Conservation (phyloP, 1,140 invertebrate species). For the Geopemphigus sp. region DNA sequence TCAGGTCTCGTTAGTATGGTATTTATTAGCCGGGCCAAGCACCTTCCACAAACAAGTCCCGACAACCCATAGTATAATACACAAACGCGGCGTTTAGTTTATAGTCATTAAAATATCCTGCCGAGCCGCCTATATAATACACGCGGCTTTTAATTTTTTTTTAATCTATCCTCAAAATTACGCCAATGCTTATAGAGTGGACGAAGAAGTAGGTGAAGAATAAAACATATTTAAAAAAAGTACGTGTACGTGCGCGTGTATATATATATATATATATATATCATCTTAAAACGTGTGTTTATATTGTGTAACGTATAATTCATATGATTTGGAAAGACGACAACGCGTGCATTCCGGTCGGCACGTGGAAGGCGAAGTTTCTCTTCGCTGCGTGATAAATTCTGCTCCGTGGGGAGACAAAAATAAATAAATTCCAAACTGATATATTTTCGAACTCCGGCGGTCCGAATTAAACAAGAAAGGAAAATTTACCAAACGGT, state of each 20-base stretch:
- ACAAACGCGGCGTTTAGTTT: constrained; percentile 42
- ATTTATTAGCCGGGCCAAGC: constrained; percentile 48
- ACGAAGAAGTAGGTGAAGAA: constrained; percentile 1
- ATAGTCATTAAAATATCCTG: constrained; percentile 45
- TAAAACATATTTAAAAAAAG: constrained; percentile 12
- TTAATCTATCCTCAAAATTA: constrained; percentile 35
- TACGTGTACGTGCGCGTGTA: not conserved
- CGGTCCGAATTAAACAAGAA: constrained; percentile 3
- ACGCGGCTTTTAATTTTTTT: constrained; percentile 37
- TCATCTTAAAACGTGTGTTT: constrained; percentile 31
- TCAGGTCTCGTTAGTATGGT: constrained; percentile 49
- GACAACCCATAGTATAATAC: constrained; percentile 22
- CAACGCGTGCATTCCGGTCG: constrained; percentile 7
- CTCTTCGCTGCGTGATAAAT: constrained; percentile 9
- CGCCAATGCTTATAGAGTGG: constrained; percentile 24
- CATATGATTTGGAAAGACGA: constrained; percentile 42
- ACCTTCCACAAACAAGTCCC: constrained; percentile 45
- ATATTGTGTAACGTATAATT: constrained; percentile 41
- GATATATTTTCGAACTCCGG: constrained; percentile 24
- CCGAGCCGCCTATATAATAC: constrained; percentile 28
- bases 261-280: constrained; percentile 3
- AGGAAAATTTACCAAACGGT: no score
- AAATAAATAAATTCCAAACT: not conserved
- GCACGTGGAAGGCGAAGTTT: constrained; percentile 21
- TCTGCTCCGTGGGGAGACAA: not conserved